Base-by-base conservation (phyloP, 2,113 vertebrate genomes). In the Sporophila hypoxantha region DNA sequence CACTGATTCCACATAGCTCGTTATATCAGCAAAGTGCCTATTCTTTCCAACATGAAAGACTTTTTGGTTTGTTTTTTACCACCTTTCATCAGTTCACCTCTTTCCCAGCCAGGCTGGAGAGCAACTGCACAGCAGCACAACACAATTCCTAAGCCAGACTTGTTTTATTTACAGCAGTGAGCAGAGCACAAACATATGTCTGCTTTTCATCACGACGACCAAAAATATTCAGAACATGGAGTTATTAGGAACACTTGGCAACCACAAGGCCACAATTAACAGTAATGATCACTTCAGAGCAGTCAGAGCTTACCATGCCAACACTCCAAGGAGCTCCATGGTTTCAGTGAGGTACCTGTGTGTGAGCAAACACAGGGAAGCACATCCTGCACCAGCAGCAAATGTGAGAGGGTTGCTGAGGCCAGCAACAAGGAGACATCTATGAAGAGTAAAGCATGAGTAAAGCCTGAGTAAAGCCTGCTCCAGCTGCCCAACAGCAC, bases 121-220 rank as follows among this genome's bases (percentile, higher is more conserved):
- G 69, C 61, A 85, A 62, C 68, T 62, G 52, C 70, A 47, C 50
- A 86, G 88, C 88, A 91, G 55, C 22, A 11, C 6, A 83, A 32
- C 19, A 36, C 26, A 73, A 37, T 34, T 76, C 67, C 83, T 56
- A 73, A 84, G 19, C 27, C 77, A 92, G 75, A 60, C 60, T 86
- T 53, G 41, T 41, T 95, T 91, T 90, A 92, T 70, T 94, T 90
- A 79, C 70, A 73, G 68, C 89, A 86, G 39, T 2, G 50, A 91
- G 85, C 23, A 76, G 87, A 26, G 0, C 21, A 91, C 82, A 76
- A 84, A 85, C 64, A 71, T 69, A 82, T 1, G 89, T 82, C 91
- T 95, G 95, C 83, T 93, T 95, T 94, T 95, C 94, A 95, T 95
- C 94, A 95, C 25, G 14, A 41, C 0, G 0, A 93, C 93, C 85